Evolutionary conservation across 2,888 invertebrate genomes (phyloP).

Genomic region (Drosophila kanekoi): DNA sequence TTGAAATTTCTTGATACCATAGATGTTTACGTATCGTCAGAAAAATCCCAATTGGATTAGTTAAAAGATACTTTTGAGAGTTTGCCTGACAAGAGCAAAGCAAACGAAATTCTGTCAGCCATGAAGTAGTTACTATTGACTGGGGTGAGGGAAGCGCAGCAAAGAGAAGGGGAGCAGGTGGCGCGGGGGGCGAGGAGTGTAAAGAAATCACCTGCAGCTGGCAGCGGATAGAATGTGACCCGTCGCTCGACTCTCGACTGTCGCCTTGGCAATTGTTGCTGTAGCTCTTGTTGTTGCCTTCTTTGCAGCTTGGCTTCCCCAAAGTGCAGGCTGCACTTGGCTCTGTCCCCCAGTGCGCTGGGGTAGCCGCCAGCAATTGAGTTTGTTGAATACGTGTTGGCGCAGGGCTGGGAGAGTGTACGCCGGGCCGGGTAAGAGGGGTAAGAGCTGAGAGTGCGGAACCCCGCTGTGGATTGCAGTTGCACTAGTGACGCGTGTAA

Average conservation of each 20-base stretch:
- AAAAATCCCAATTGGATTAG: constrained; percentile 43
- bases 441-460: not conserved
- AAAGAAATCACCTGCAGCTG: constrained; percentile 56
- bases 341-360: constrained; percentile 16
- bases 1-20: constrained; percentile 21
- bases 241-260: constrained; percentile 31
- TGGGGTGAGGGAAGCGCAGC: not conserved
- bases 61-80: constrained; percentile 45
- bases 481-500: constrained; percentile 60
- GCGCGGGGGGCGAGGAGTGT: too few relatives aligned
- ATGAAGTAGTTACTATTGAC: constrained; percentile 12
- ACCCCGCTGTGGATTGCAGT: constrained; percentile 24
- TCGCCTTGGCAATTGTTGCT: constrained; percentile 16
- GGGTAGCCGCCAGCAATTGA: constrained; percentile 60
- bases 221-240: constrained; percentile 36
- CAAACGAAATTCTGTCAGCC: constrained; percentile 37
- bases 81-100: constrained; percentile 33
- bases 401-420: not conserved
- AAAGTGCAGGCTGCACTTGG: constrained; percentile 35
- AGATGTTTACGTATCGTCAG: constrained; percentile 15
- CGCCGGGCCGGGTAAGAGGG: not conserved
- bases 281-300: not conserved
- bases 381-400: constrained; percentile 68
- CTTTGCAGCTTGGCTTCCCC: constrained; percentile 32
- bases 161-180: too few relatives aligned